Percentiles rank a stretch among this genome's conserved stretches.
Conservation (phyloP, 2,113 vertebrate species). For the Hystrix brachyura region DNA sequence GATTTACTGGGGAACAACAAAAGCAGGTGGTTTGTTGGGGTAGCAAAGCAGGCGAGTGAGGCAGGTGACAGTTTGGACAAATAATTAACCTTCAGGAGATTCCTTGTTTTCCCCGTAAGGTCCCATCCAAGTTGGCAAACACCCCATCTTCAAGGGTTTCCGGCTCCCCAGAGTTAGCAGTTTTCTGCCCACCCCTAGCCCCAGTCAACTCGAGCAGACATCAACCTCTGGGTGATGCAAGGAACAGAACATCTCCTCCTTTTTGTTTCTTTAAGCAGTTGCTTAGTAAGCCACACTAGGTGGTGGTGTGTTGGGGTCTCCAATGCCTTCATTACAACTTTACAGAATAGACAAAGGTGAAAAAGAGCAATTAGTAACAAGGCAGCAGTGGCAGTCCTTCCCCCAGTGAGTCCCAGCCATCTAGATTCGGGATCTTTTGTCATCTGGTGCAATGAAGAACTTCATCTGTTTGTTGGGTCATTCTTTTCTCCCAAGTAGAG, state of each 20-base stretch:
- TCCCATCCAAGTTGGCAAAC: not conserved
- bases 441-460: not conserved
- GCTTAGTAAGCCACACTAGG: not conserved
- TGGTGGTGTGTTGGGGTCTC: not conserved
- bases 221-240: not conserved
- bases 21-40: too few species aligned
- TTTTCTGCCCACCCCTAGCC: not conserved
- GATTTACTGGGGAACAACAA: too few species aligned
- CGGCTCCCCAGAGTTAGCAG: not conserved
- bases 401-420: not conserved
- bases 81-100: too few species aligned
- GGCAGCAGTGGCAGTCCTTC: not conserved
- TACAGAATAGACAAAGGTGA: not conserved
- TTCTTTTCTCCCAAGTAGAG: not conserved
- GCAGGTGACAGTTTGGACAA: too few species aligned
- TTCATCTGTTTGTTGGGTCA: not conserved
- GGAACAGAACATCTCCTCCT: not conserved
- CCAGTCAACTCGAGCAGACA: not conserved
- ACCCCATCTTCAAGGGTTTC: not conserved
- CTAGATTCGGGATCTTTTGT: not conserved
- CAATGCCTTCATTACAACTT: not conserved
- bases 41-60: too few species aligned
- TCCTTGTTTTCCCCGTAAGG: not conserved
- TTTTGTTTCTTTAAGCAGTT: not conserved
- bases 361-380: not conserved